Evolutionary conservation across 2,888 invertebrate species (phyloP), one percentile per base, ranked within the genome.

Genomic region (Luperina nickerlii): DNA sequence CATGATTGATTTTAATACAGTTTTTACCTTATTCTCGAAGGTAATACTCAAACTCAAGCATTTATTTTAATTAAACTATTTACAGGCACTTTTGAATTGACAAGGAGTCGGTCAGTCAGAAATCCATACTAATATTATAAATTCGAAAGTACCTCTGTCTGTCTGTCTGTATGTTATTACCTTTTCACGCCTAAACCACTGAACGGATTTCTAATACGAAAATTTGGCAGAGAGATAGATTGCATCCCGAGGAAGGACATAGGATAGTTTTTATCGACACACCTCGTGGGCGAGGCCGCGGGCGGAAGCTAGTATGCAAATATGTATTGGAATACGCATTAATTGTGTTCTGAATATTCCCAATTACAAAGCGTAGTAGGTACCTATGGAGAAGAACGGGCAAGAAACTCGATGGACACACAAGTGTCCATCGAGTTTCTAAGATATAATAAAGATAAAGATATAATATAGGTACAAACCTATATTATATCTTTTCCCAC

Each of bases 401-500:
- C 24, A 24, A 57, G 57, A 57, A 24, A 62, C 27, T 62, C n/a
- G 0, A 60, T 63, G 66, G 38, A 38, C 24, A n/a, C n/a, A n/a
- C n/a, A n/a, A n/a, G n/a, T n/a, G n/a, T n/a, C n/a, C n/a, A n/a
- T n/a, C n/a, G n/a, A n/a, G n/a, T n/a, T n/a, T n/a, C n/a, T n/a
- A n/a, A n/a, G n/a, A n/a, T n/a, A n/a, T n/a, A n/a, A n/a, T n/a
- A n/a, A n/a, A n/a, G n/a, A n/a, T n/a, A n/a, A n/a, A n/a, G n/a
- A n/a, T n/a, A n/a, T n/a, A n/a, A n/a, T n/a, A n/a, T n/a, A n/a
- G n/a, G n/a, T n/a, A n/a, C n/a, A n/a, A n/a, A 24, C 38, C 63
- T 65, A 20, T 11, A 24, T 38, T 45, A n/a, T 65, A 78, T 54
- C 6, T 67, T 63, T 85, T 81, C 72, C 42, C 82, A 86, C 65